phyloP scores from a whole-genome alignment of 2,888 invertebrate species.

The Thelaira solivaga region DNA sequence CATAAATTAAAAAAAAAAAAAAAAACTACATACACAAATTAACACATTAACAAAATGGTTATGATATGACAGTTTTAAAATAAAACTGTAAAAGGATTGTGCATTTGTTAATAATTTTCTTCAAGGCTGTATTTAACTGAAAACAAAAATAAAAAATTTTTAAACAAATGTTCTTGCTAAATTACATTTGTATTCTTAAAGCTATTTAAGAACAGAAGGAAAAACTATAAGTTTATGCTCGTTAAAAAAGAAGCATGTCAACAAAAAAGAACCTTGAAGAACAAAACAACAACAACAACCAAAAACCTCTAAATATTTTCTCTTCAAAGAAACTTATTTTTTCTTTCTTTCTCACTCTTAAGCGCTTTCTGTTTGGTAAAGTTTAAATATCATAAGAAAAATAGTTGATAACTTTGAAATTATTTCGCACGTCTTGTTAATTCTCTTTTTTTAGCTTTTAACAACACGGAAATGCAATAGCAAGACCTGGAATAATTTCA shows the following conservation, averaged over 20 bases:
- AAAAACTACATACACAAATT: not conserved
- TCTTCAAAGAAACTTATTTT: slow-evolving; percentile 9
- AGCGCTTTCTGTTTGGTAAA: not conserved
- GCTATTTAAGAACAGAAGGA: not conserved
- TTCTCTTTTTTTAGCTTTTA: slow-evolving; percentile 15
- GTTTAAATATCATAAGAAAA: not conserved
- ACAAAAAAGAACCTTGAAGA: not conserved
- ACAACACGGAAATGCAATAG: slow-evolving; percentile 50
- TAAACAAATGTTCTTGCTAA: slow-evolving; percentile 14
- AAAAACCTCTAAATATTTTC: slow-evolving; percentile 35
- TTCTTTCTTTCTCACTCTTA: not conserved
- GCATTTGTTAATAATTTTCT: slow-evolving; percentile 68
- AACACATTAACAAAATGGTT: not conserved
- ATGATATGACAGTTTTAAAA: slow-evolving; percentile 8
- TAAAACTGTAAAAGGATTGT: slow-evolving; percentile 50
- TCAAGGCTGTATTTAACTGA: slow-evolving; percentile 54
- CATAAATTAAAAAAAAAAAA: not conserved
- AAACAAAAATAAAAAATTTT: slow-evolving; percentile 10
- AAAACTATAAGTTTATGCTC: slow-evolving; percentile 4
- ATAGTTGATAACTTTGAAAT: slow-evolving; percentile 43
- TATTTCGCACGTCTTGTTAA: slow-evolving; percentile 43
- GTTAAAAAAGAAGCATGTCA: slow-evolving; percentile 3
- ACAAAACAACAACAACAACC: slow-evolving; percentile 16
- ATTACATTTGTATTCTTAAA: slow-evolving; percentile 37
- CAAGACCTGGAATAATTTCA: slow-evolving; percentile 47